Conservation (phyloP, 1,140 invertebrate species). For the Harpegnathos saltator region DNA sequence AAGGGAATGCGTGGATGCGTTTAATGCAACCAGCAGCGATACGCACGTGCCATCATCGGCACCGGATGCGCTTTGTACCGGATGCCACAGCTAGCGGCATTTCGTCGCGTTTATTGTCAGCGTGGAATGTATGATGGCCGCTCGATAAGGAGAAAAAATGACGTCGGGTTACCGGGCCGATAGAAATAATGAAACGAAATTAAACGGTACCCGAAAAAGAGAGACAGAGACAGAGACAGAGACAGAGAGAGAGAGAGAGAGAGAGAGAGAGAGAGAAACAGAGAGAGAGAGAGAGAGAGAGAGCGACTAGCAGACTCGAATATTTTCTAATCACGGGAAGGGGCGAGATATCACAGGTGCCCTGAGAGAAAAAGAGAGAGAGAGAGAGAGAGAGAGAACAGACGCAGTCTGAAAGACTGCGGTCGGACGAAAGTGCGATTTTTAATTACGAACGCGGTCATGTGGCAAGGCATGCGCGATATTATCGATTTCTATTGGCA, state of each 20-base stretch:
- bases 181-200: conserved; percentile 40
- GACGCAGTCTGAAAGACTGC: too few relatives aligned
- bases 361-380: too few relatives aligned
- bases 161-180: not conserved
- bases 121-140: too few relatives aligned
- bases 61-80: too few relatives aligned
- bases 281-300: not conserved
- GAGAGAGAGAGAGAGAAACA: not conserved
- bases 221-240: too few relatives aligned
- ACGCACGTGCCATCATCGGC: too few relatives aligned
- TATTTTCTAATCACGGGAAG: not conserved
- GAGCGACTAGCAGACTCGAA: not conserved
- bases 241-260: not conserved
- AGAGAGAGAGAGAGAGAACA: not conserved
- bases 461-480: conserved; percentile 41
- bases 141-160: conserved; percentile 41
- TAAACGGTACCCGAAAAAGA: not conserved
- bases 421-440: conserved; percentile 12
- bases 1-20: too few relatives aligned
- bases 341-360: too few relatives aligned
- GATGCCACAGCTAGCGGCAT: too few relatives aligned
- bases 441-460: conserved; percentile 36
- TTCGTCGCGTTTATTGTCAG: too few relatives aligned
- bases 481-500: conserved; percentile 59
- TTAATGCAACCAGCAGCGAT: too few relatives aligned